Evolutionary conservation across 1,140 invertebrate species (phyloP), one percentile per base, ranked within the genome.

Genomic region (Drosophila simulans): DNA sequence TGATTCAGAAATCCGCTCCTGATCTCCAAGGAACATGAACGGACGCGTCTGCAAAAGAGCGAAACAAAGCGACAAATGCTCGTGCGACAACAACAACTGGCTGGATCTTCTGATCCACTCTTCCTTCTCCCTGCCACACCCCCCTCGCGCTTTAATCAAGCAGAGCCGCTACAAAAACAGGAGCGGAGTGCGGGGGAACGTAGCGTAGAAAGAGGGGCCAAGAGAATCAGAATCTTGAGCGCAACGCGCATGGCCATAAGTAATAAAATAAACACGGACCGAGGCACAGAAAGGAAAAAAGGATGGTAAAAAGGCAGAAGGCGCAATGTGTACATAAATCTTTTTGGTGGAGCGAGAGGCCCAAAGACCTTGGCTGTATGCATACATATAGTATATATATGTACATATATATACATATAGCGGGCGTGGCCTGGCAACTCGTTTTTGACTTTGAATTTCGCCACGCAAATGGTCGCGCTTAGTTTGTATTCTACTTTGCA

Each of bases 381-480:
- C 15, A 31, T 39, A n/a, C 20, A 46, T 56, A 52, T 20, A n/a
- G 40, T n/a, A 51, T 12, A 35, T 58, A 51, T 22, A 45, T 39
- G 20, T 35, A 27, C 22, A 22, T 35, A 20, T 63, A 42, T 58
- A n/a, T 42, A 43, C 35, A 55, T 75, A 64, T 77, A 56, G 74
- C 55, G 74, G 74, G 74, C 73, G 74, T 77, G 73, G 74, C 27
- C 52, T 69, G 74, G 63, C 74, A 77, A 70, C 74, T 60, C 73
- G 73, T 77, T 77, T 62, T 55, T 57, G 65, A 75, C 77, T 86
- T 85, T 86, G 77, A 85, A 85, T 89, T 88, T 89, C 76, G 84
- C 83, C 83, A 86, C 83, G 73, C 65, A 85, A 85, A 85, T 80
- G 68, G 59, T 71, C 62, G 66, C 66, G 65, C 49, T 82, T 82